Evolutionary conservation across 2,113 vertebrate species (phyloP).

Genomic region (Mormyrus lacerda): DNA sequence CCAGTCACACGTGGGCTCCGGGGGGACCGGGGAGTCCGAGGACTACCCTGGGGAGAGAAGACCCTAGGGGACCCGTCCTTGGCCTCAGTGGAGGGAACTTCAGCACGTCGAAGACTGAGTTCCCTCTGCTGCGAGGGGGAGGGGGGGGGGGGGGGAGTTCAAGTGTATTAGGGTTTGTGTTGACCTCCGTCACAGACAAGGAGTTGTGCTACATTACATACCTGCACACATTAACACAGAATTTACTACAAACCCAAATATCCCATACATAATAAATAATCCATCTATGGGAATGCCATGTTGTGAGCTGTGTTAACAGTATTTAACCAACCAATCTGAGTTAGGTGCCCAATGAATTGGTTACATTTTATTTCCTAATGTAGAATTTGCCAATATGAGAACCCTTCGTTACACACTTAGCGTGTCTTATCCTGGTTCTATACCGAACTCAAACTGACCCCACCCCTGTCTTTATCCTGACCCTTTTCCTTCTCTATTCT

Average conservation of each 20-base stretch:
- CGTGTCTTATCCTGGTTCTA: not conserved
- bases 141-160: not conserved
- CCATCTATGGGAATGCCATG: not conserved
- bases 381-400: not conserved
- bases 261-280: too few species aligned
- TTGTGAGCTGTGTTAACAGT: not conserved
- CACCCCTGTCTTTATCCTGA: not conserved
- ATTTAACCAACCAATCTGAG: not conserved
- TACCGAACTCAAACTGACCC: not conserved
- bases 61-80: constrained; percentile 51
- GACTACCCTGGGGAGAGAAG: constrained; percentile 60
- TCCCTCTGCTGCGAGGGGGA: constrained; percentile 72
- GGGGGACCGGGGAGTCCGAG: constrained; percentile 46
- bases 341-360: not conserved
- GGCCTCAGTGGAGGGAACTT: constrained; percentile 51
- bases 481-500: not conserved
- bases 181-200: too few species aligned
- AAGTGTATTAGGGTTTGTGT: not conserved
- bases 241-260: not conserved
- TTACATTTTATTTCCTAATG: not conserved
- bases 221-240: not conserved
- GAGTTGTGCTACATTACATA: too few species aligned
- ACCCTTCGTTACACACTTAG: not conserved
- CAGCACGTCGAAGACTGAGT: constrained; percentile 48
- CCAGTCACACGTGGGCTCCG: constrained; percentile 39